A percentile compares a stretch with the other conserved stretches of the same genome.
These are phyloP conservation scores for Zophobas atratus DNA, from an alignment of 1,140 invertebrate species.

Conservation along the genomic window DNA sequence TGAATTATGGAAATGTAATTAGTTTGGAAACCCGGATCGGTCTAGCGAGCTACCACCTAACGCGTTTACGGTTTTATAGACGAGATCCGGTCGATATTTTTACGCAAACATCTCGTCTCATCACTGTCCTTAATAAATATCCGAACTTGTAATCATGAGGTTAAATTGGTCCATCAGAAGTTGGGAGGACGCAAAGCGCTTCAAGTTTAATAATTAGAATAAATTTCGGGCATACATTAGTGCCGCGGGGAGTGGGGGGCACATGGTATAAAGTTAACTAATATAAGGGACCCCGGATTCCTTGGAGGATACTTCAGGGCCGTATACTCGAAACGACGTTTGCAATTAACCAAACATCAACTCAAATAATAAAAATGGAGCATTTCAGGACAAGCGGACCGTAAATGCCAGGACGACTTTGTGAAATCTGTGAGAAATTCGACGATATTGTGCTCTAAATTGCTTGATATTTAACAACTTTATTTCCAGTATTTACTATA, in stretches of 20 bases:
- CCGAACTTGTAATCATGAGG: constrained; percentile 20
- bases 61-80: constrained; percentile 26
- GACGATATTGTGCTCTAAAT: too few relatives aligned
- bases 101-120: constrained; percentile 5
- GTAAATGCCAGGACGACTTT: too few relatives aligned
- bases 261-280: constrained; percentile 41
- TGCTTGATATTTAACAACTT: too few relatives aligned
- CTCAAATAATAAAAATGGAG: neutral
- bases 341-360: constrained; percentile 41
- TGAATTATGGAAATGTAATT: constrained; percentile 65
- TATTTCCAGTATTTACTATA: too few relatives aligned
- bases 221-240: constrained; percentile 42
- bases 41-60: constrained; percentile 38
- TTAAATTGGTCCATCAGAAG: constrained; percentile 36
- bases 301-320: constrained; percentile 23
- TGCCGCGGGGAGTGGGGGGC: constrained; percentile 8
- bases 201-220: constrained; percentile 42
- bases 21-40: constrained; percentile 48
- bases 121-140: constrained; percentile 27
- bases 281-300: constrained; percentile 23
- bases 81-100: constrained; percentile 33
- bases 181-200: constrained; percentile 30
- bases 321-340: constrained; percentile 23
- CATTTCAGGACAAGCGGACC: too few relatives aligned
- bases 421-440: too few relatives aligned